These are phyloP conservation scores for Eilema sororculum DNA, from an alignment of 2,888 invertebrate species.

Conservation along the genomic window DNA sequence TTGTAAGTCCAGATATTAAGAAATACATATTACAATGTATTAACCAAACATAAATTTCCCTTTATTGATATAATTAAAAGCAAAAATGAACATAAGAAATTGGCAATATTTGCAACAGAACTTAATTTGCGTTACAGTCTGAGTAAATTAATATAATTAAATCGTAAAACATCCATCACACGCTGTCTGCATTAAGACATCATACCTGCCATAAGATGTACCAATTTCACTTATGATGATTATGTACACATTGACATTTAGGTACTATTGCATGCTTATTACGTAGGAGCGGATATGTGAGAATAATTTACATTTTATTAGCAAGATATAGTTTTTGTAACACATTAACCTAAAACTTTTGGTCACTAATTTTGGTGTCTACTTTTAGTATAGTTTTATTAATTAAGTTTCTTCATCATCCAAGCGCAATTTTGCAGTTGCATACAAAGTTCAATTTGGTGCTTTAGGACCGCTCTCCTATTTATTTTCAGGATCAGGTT, in stretches of 20 bases:
- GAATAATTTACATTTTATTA: neutral
- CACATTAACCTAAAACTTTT: neutral
- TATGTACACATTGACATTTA: constrained; percentile 25
- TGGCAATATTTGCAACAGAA: neutral
- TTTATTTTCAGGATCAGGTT: no score
- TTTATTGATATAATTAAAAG: neutral
- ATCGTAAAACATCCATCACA: constrained; percentile 1
- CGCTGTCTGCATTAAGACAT: neutral
- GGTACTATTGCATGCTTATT: neutral
- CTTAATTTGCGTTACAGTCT: neutral
- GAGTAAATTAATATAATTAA: neutral
- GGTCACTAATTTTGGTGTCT: neutral
- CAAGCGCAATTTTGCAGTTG: no score
- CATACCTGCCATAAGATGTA: neutral
- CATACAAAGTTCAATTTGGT: no score
- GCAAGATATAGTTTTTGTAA: neutral
- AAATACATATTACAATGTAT: neutral
- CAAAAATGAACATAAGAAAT: neutral
- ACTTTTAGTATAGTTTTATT: neutral
- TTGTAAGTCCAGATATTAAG: neutral
- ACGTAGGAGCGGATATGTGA: constrained; percentile 9
- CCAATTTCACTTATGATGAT: constrained; percentile 13
- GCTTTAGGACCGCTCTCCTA: no score
- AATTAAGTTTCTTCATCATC: neutral
- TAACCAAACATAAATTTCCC: neutral